Evolutionary conservation across 2,888 invertebrate species (phyloP).

Genomic region (Drosophila yooni): DNA sequence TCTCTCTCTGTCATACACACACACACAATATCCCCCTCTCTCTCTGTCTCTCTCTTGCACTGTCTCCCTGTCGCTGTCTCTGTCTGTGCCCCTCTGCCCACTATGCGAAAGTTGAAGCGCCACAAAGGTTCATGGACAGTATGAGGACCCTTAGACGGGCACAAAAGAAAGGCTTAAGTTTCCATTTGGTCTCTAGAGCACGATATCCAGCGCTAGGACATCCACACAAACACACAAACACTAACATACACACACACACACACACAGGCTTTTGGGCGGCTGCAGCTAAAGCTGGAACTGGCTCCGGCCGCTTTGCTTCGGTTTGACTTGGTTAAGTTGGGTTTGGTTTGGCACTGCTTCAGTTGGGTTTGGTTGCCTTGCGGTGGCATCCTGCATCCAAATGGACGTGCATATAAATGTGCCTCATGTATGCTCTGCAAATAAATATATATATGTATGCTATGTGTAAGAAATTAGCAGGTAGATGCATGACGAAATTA

Average conservation of each 20-base stretch:
- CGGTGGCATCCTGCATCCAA: slow-evolving; percentile 49
- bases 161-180: slow-evolving; percentile 84
- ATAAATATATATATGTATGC: not conserved
- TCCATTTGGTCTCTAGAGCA: slow-evolving; percentile 83
- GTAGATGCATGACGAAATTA: not conserved
- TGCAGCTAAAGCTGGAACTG: slow-evolving; percentile 28
- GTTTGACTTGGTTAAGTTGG: slow-evolving; percentile 39
- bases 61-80: not conserved
- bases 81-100: slow-evolving; percentile 1
- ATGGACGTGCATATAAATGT: not conserved
- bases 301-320: slow-evolving; percentile 21
- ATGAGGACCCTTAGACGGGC: slow-evolving; percentile 78
- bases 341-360: slow-evolving; percentile 28
- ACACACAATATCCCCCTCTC: not conserved
- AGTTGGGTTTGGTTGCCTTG: slow-evolving; percentile 32
- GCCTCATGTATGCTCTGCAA: slow-evolving; percentile 5
- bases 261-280: slow-evolving; percentile 22
- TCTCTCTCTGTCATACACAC: not conserved
- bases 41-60: not conserved
- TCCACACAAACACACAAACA: slow-evolving; percentile 29
- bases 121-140: slow-evolving; percentile 81
- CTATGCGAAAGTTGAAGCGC: slow-evolving; percentile 56
- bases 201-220: slow-evolving; percentile 74
- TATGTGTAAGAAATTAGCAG: not conserved
- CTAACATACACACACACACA: slow-evolving; percentile 1